A percentile compares a stretch with the other conserved stretches of the same genome.
Evolutionary conservation across 1,140 invertebrate species (phyloP).

Genomic region (Himalopsyche phryganea): DNA sequence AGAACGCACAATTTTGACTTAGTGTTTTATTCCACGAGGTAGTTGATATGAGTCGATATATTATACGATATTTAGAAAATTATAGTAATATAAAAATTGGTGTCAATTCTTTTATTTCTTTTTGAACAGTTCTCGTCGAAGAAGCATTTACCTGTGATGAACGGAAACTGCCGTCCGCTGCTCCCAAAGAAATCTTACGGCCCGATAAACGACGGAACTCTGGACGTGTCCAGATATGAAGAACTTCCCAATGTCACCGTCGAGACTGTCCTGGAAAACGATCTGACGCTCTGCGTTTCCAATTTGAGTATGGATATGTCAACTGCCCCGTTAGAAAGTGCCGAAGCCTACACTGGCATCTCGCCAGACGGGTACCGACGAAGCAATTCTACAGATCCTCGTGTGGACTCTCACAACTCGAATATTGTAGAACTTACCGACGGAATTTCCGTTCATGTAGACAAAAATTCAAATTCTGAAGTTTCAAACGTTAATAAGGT

Average conservation of each 20-base stretch:
- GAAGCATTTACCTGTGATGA: conserved; percentile 37
- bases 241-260: conserved; percentile 38
- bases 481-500: conserved; percentile 25
- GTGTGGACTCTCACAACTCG: not conserved
- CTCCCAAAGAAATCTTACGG: conserved; percentile 25
- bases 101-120: too few relatives aligned
- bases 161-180: conserved; percentile 38
- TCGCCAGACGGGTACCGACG: too few relatives aligned
- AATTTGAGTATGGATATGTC: not conserved
- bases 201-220: conserved; percentile 35
- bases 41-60: too few relatives aligned
- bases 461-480: conserved; percentile 33
- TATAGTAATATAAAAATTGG: too few relatives aligned
- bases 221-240: conserved; percentile 46
- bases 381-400: too few relatives aligned
- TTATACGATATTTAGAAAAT: too few relatives aligned
- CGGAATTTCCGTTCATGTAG: conserved; percentile 13
- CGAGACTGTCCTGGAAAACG: conserved; percentile 40
- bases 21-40: too few relatives aligned
- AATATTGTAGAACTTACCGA: conserved; percentile 10
- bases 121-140: conserved; percentile 26
- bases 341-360: too few relatives aligned
- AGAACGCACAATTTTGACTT: too few relatives aligned
- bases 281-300: conserved; percentile 17
- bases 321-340: too few relatives aligned